A percentile compares a stretch with the other conserved stretches of the same genome.
Conservation (phyloP, 2,888 invertebrate genomes). For the Gastrophysa polygoni region DNA sequence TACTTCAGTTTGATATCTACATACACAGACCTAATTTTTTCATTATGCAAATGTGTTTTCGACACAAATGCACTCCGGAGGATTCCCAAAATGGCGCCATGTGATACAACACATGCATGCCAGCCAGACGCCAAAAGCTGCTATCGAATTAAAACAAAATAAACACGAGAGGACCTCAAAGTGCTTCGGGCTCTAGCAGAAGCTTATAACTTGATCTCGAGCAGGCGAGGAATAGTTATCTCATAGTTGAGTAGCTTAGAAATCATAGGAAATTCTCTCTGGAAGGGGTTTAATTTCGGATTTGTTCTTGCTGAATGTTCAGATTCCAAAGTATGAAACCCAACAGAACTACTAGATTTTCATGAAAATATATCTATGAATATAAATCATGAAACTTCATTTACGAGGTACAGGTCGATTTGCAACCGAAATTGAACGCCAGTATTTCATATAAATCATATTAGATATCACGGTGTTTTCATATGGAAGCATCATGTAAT, state of each 20-base stretch:
- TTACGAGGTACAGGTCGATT: too few species aligned
- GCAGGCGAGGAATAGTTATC: slow-evolving; percentile 31
- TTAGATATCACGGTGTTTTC: too few species aligned
- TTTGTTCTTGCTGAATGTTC: background rate
- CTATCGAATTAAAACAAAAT: slow-evolving; percentile 43
- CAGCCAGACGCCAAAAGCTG: slow-evolving; percentile 29
- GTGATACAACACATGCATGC: slow-evolving; percentile 37
- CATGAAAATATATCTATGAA: too few species aligned
- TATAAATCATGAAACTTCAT: too few species aligned
- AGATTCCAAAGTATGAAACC: too few species aligned
- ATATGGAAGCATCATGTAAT: too few species aligned
- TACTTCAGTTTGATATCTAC: too few species aligned
- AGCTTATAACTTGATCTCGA: slow-evolving; percentile 17
- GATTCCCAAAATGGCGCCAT: slow-evolving; percentile 36
- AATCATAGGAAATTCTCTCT: slow-evolving; percentile 16
- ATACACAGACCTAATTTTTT: slow-evolving; percentile 7
- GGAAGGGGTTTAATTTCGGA: slow-evolving; percentile 33
- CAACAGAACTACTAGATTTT: too few species aligned
- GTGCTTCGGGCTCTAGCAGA: slow-evolving; percentile 32
- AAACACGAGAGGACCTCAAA: slow-evolving; percentile 37
- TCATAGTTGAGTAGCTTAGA: slow-evolving; percentile 29
- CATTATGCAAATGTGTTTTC: slow-evolving; percentile 22
- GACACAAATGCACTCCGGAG: slow-evolving; percentile 12
- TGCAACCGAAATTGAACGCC: too few species aligned
- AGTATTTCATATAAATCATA: too few species aligned